phyloP scores from a whole-genome alignment of 2,888 invertebrate species.

The Nomada hirtipes region DNA sequence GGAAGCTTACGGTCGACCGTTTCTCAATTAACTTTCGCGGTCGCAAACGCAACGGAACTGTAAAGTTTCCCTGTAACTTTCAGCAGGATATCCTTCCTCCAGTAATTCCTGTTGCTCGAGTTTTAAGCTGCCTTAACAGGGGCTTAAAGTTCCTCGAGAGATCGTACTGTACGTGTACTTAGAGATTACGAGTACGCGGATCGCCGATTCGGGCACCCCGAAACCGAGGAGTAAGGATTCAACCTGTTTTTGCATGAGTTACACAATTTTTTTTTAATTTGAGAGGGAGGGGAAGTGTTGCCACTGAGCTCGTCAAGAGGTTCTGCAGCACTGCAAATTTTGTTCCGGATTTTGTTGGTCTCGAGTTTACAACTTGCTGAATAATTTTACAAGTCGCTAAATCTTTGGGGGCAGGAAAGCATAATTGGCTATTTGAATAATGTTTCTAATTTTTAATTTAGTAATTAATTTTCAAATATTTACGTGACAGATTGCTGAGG shows the following conservation, averaged over 20 bases:
- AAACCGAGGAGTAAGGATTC: constrained; percentile 54
- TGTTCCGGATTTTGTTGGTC: neutral
- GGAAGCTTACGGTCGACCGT: constrained; percentile 52
- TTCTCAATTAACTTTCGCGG: constrained; percentile 69
- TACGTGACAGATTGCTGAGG: too few relatives aligned
- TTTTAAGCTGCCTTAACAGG: constrained; percentile 74
- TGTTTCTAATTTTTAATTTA: too few relatives aligned
- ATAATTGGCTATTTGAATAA: too few relatives aligned
- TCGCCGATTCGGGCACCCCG: constrained; percentile 53
- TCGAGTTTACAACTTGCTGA: neutral
- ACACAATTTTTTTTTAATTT: neutral
- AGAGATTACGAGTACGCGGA: constrained; percentile 63
- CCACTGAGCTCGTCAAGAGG: neutral
- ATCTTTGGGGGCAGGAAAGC: too few relatives aligned
- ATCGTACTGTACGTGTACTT: constrained; percentile 64
- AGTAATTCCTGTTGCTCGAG: constrained; percentile 72
- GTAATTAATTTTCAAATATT: too few relatives aligned
- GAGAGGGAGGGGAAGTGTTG: too few relatives aligned
- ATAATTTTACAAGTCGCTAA: too few relatives aligned
- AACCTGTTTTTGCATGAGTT: neutral
- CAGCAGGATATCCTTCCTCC: constrained; percentile 52
- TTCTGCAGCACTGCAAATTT: neutral
- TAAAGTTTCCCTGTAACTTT: constrained; percentile 67
- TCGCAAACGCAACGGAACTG: constrained; percentile 51
- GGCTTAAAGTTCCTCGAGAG: constrained; percentile 70